Percentiles rank a stretch among this genome's conserved stretches.
These are phyloP conservation scores for Heliornis fulica DNA, from an alignment of 2,113 vertebrate species.

Conservation along the genomic window DNA sequence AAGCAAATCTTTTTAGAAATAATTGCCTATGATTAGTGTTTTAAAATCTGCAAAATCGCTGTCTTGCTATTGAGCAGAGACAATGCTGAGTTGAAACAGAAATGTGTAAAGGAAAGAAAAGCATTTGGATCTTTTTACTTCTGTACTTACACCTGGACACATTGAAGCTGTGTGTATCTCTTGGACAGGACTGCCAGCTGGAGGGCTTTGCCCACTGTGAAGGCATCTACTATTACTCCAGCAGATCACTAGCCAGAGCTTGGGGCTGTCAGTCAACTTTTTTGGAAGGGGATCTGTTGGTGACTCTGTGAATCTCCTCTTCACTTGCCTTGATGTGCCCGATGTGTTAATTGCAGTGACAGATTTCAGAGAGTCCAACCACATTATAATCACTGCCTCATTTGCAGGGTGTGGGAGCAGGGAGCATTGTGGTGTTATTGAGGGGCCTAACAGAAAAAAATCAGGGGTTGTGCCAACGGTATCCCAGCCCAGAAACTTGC, in stretches of 20 bases:
- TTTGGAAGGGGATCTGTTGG: background rate
- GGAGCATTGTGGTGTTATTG: background rate
- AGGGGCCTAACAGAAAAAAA: background rate
- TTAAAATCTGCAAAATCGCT: conserved; percentile 34
- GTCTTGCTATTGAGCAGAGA: conserved; percentile 38
- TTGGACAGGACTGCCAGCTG: background rate
- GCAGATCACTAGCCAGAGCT: background rate
- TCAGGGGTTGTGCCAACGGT: accelerated
- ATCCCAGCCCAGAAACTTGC: background rate
- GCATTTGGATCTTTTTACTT: conserved; percentile 1
- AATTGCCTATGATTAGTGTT: conserved; percentile 40
- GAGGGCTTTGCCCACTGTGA: background rate
- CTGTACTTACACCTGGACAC: conserved; percentile 20
- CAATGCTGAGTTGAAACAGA: conserved; percentile 46
- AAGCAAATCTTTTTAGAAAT: conserved; percentile 39
- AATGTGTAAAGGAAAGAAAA: conserved; percentile 29
- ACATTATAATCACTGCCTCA: background rate
- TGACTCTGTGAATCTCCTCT: background rate
- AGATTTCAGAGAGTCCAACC: background rate
- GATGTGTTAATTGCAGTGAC: background rate
- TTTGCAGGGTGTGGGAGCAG: background rate
- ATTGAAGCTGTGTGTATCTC: background rate
- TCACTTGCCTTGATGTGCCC: background rate
- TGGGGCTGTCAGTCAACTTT: background rate
- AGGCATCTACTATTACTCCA: background rate